Evolutionary conservation across 2,113 vertebrate genomes (phyloP), one percentile per base, ranked within the genome.

Genomic region (Protomyctophum bolini): DNA sequence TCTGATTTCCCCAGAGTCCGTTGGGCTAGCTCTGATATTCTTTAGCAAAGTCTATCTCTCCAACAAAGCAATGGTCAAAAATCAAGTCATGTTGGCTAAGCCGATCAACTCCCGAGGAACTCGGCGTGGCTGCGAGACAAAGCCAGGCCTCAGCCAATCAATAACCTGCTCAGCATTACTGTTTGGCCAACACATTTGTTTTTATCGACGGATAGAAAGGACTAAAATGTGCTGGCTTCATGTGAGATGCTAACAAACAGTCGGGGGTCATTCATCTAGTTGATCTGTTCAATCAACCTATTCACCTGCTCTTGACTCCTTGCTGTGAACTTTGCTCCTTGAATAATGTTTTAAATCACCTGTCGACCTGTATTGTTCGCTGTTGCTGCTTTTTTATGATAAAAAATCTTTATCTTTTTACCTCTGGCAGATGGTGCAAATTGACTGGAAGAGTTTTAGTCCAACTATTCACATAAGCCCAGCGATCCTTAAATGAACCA

Each of bases 1-100:
- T 79, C 81, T 91, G 88, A 90, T 91, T 91, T 92, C 90, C 90
- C 87, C 12, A n/a, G 86, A 83, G 88, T 70, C 68, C 68, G 45
- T 48, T 2, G n/a, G 72, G 61, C 51, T 48, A 21, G 81, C 68
- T 75, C 78, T 78, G 72, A 84, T 82, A 67, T 68, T 76, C 83
- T 80, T 70, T 58, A 57, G 67, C 58, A 83, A 83, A 88, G 70
- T 83, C 80, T 78, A 85, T 87, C 89, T 81, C 60, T 61, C n/a
- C 46, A 49, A 79, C 59, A 52, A 82, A 83, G 76, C 83, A 71
- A 80, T 71, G 73, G 84, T 80, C 79, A 77, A 61, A 86, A 81
- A 85, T 82, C 82, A 70, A 81, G 79, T 72, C 15, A 7, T 48
- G 81, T 78, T 55, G 70, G 76, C 70, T 73, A 66, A 64, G 72